Base-by-base conservation (phyloP, 2,113 vertebrate species). In the Machaerirhynchus nigripectus region DNA sequence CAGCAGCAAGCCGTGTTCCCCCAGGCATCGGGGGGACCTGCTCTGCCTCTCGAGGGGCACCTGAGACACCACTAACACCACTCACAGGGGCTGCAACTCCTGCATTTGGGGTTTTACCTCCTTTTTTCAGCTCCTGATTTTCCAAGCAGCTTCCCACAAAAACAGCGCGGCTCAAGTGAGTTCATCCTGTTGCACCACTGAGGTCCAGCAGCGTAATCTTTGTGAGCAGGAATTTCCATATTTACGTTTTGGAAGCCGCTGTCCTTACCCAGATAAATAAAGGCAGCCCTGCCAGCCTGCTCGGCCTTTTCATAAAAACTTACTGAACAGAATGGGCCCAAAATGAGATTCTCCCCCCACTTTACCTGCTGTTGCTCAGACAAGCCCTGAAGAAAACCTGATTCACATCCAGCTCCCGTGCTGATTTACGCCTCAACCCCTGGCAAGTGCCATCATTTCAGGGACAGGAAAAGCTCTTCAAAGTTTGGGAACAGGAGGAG, bases 1-100 rank as follows among this genome's bases (percentile, higher is more conserved):
- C 5, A 9, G 3, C 3, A 0, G 6, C 4, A 0, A 67, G 10
- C 53, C 0, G 0, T 1, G 0, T 7, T 53, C 53, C n/a, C 46
- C 5, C 39, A 13, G 15, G 65, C 60, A 1, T 1, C 0, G 0
- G 18, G 49, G 20, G 1, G 4, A 17, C 23, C 59, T 15, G 30
- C 30, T 65, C 87, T 55, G 65, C 71, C 78, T 44, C 65, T 8
- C 2, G 0, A 28, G 27, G 26, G 4, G 7, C n/a, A 1, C 3
- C 8, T 2, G 5, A 47, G 55, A 33, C 60, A n/a, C 4, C 47
- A 59, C 65, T 4, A 23, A 12, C 2, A 0, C 17, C 73, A 35
- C 6, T 2, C 13, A 20, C n/a, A 44, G 35, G 30, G 52, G 50
- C 21, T 24, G 12, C 1, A 67, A 15, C 46, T 84, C 30, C 77